Evolutionary conservation across 2,888 invertebrate genomes (phyloP), one percentile per base, ranked within the genome.

Genomic region (Netelia melanura): DNA sequence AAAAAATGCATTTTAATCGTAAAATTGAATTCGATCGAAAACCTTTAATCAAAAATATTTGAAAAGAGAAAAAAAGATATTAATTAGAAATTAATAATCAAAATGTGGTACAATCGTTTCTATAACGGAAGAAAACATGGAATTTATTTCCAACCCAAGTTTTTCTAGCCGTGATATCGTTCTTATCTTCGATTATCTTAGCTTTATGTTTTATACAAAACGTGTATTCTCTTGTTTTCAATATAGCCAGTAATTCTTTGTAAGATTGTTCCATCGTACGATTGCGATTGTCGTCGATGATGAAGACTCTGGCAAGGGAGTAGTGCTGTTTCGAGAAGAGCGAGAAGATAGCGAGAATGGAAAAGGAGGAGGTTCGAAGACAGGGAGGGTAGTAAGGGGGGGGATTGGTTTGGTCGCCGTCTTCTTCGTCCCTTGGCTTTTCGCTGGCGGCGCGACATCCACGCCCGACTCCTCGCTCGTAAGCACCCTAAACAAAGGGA

Each of bases 401-500:
- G 56, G n/a, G 23, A 43, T 30, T 43, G 25, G 71, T 10, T 72
- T 52, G 64, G 68, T 68, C 62, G 74, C 71, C 25, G 65, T 72
- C 38, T 65, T 72, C 76, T 64, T 77, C 77, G 77, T 83, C 85
- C 86, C 81, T 87, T 89, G 88, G 88, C 89, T 90, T 89, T 91
- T 91, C 90, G 89, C 80, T 88, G 87, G 89, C 89, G 88, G 87
- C 89, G 89, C 90, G 91, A 92, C 91, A 91, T 91, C 90, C 90
- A 90, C 90, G 90, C 89, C 89, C 89, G 89, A 91, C 90, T 91
- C 89, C 90, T 90, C 89, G 91, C 84, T 84, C 85, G 85, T 91
- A 90, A 92, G 92, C 91, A 91, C 90, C 92, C 91, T 91, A 92
- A 92, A 92, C 92, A 92, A 92, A 92, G 91, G 92, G 92, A 92